Evolutionary conservation across 1,140 invertebrate genomes (phyloP), one percentile per base, ranked within the genome.

Genomic region (Brachionus koreanus): DNA sequence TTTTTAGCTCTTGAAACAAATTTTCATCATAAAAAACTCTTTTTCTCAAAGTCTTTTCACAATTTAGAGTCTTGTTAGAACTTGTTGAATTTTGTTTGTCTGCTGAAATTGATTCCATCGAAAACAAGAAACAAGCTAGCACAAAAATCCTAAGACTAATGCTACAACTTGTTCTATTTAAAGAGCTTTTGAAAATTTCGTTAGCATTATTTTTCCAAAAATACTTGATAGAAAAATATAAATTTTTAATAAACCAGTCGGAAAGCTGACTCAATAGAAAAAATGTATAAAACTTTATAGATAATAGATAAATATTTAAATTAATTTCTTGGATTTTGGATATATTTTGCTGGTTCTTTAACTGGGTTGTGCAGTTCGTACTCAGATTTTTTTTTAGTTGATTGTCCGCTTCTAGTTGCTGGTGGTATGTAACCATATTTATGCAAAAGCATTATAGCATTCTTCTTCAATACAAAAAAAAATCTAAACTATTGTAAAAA

Each of bases 391-490:
- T 5, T 5, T 69, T 39, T 69, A 37, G 37, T 69, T 65, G 33
- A 16, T 37, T 16, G 35, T 39, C 37, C 33, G 29, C n/a, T 39
- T 69, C 16, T 37, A n/a, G 12, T 37, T 37, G 16, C 16, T 69
- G 65, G 35, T 42, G 16, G 65, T 37, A 19, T 37, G 37, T 9
- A 69, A 69, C 16, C 65, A 69, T 69, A 69, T 69, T 69, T 69
- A 39, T 37, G 9, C 35, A 35, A 37, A 69, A 69, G 35, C 69
- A 74, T 74, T 29, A 74, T 74, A 74, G 37, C 69, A 74, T 74
- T 74, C 12, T 72, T 43, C 37, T 33, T 23, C n/a, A 29, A 1
- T 35, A 65, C 33, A 6, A 65, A 65, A 65, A 33, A 37, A 67
- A 67, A 67, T 67, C 35, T 67, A 67, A 67, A 67, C 29, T 46